Evolutionary conservation across 2,113 vertebrate genomes (phyloP), one percentile per base, ranked within the genome.

Genomic region (Oophaga pumilio): DNA sequence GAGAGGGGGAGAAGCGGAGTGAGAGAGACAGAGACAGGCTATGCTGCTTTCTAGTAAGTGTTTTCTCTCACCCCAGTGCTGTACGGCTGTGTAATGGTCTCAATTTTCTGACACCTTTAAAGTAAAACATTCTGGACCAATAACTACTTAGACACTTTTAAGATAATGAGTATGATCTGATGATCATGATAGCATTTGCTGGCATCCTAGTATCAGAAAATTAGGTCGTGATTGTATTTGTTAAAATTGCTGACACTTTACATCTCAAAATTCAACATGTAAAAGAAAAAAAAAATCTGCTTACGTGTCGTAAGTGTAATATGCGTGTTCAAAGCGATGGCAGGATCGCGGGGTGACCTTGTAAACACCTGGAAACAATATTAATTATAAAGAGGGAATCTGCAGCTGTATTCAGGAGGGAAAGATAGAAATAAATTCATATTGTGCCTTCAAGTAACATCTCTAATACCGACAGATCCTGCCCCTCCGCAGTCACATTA

Each of bases 281-380:
- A 28, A 71, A 18, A 43, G n/a, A 2, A 14, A 52, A 20, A 15
- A 4, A 62, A 79, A 60, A 77, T 0, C 0, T 82, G 93, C 98
- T 95, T 95, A 99, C 98, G 98, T 99, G 92, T 98, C 97, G 0
- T 99, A 99, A 80, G 96, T 99, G 92, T 99, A 99, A 93, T 96
- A 97, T 0, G 98, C 95, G 64, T 99, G 98, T 15, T 99, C 97
- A 88, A 99, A 99, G 87, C 97, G 97, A 92, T 99, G 98, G 93
- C 98, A 99, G 91, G 98, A 99, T 69, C 97, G 97, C 1, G 98
- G 98, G 73, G 98, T 99, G 92, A 99, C 97, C 94, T 99, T 98
- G 91, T 99, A 99, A 78, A 99, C 96, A 88, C 98, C 98, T 99
- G 90, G 17, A 86, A 85, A 87, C 60, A 86, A 15, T 8, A 20